These are phyloP conservation scores for Aphidius ervi DNA, from an alignment of 1,140 invertebrate genomes.

Conservation along the genomic window DNA sequence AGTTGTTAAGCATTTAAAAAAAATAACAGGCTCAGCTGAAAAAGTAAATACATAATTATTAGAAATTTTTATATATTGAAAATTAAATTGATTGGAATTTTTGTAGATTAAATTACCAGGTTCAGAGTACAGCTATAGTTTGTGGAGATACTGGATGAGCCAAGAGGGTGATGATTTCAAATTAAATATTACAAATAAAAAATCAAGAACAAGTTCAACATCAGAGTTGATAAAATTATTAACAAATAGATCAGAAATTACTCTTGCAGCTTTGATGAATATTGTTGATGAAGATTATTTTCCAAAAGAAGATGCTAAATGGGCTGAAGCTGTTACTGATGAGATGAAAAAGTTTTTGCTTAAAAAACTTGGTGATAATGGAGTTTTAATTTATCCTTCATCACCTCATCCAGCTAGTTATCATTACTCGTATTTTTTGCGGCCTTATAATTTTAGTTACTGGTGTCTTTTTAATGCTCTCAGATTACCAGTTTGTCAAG, in stretches of 20 bases:
- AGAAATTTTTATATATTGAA: too few species aligned
- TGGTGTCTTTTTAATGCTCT: conserved; percentile 86
- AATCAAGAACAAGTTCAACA: conserved; percentile 42
- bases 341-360: conserved; percentile 58
- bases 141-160: conserved; percentile 74
- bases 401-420: conserved; percentile 76
- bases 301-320: conserved; percentile 58
- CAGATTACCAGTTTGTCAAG: conserved; percentile 78
- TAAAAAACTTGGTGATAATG: conserved; percentile 69
- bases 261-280: conserved; percentile 64
- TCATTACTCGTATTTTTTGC: conserved; percentile 75
- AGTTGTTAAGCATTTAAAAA: conserved; percentile 53
- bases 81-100: too few species aligned
- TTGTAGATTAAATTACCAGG: conserved; percentile 55
- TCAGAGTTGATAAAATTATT: conserved; percentile 41
- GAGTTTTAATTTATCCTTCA: conserved; percentile 81
- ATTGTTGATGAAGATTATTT: conserved; percentile 61
- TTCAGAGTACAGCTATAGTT: conserved; percentile 59
- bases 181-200: conserved; percentile 59
- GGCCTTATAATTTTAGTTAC: conserved; percentile 84
- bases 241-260: conserved; percentile 55
- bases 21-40: conserved; percentile 44
- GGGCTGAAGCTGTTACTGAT: conserved; percentile 60
- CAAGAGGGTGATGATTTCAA: conserved; percentile 64
- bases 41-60: too few species aligned